phyloP scores from a whole-genome alignment of 2,113 vertebrate genomes.

The Anolis sagrei region DNA sequence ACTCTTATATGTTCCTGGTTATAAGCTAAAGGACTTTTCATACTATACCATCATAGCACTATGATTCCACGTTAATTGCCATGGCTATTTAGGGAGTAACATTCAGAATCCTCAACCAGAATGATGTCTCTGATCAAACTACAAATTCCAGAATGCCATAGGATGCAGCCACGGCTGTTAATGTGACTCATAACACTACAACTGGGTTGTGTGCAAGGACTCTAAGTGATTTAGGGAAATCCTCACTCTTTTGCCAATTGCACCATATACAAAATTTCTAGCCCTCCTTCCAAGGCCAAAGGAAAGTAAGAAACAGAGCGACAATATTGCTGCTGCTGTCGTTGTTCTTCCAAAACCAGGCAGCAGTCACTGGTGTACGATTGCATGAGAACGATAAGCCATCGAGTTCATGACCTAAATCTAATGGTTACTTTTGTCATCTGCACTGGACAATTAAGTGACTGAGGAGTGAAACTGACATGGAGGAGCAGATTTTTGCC shows the following conservation, averaged over 20 bases:
- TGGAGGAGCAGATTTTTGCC: conserved; percentile 84
- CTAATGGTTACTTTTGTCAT: conserved; percentile 79
- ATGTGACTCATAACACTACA: no score
- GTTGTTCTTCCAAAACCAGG: conserved; percentile 51
- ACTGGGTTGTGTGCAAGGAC: no score
- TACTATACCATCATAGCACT: no score
- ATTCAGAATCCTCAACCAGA: no score
- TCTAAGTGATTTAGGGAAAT: background rate
- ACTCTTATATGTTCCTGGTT: no score
- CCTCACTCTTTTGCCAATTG: conserved; percentile 16
- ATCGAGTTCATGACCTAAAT: conserved; percentile 76
- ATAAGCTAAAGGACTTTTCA: no score
- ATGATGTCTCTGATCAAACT: no score
- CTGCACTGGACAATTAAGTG: conserved; percentile 79
- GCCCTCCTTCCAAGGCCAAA: conserved; percentile 33
- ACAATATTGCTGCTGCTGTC: conserved; percentile 20
- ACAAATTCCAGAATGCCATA: no score
- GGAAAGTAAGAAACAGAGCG: conserved; percentile 36
- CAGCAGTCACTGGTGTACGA: conserved; percentile 54
- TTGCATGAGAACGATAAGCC: conserved; percentile 64
- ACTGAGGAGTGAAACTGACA: conserved; percentile 75
- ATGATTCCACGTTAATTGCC: no score
- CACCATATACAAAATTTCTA: conserved; percentile 9
- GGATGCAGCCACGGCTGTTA: no score
- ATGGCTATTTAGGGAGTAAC: no score